A percentile compares a stretch with the other conserved stretches of the same genome.
Evolutionary conservation across 2,888 invertebrate species (phyloP).

Genomic region (Drosophila imparisetae): DNA sequence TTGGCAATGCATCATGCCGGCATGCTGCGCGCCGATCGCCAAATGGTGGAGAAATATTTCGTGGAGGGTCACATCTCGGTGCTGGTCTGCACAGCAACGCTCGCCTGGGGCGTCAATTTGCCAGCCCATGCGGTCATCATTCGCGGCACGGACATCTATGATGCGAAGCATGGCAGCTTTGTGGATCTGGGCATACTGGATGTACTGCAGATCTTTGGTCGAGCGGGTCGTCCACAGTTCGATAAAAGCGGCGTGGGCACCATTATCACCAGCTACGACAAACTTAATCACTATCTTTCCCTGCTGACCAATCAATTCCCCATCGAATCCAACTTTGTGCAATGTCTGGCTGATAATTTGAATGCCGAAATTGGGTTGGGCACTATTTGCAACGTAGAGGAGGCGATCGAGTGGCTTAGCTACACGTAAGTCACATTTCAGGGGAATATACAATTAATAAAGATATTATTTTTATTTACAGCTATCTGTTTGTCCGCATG

Average conservation of each 20-base stretch:
- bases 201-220: constrained; percentile 98
- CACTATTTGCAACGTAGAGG: constrained; percentile 97
- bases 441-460: background rate
- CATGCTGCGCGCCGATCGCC: constrained; percentile 94
- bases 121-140: constrained; percentile 98
- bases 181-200: constrained; percentile 98
- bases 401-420: constrained; percentile 98
- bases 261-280: constrained; percentile 96
- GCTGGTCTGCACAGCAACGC: constrained; percentile 97
- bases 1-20: constrained; percentile 99
- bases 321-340: constrained; percentile 98
- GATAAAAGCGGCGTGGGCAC: constrained; percentile 97
- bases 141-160: constrained; percentile 94
- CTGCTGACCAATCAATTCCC: constrained; percentile 98
- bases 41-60: constrained; percentile 95
- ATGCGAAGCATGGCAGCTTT: constrained; percentile 96
- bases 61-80: constrained; percentile 94
- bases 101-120: constrained; percentile 99
- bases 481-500: constrained; percentile 95
- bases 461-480: constrained; percentile 1
- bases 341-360: constrained; percentile 96
- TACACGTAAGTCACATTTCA: constrained; percentile 87
- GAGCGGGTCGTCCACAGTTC: constrained; percentile 99
- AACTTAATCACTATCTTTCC: constrained; percentile 96
- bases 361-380: constrained; percentile 99